phyloP scores from a whole-genome alignment of 1,140 invertebrate genomes.

The Sesamia nonagrioides region DNA sequence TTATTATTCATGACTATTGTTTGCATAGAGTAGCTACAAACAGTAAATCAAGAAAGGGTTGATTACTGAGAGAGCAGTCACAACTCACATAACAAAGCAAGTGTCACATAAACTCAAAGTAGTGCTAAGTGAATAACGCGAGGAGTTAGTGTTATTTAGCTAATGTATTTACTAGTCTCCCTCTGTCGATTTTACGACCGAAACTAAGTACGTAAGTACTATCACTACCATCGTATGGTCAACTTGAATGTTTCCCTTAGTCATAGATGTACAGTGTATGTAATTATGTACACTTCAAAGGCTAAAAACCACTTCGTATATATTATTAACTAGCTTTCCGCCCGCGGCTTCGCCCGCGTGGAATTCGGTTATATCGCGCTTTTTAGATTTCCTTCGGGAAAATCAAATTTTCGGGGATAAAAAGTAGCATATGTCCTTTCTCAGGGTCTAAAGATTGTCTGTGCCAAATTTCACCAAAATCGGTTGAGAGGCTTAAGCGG shows the following conservation, averaged over 20 bases:
- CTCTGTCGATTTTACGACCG: slow-evolving; percentile 15
- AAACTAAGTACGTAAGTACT: neutral
- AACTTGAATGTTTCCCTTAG: neutral
- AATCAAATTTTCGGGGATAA: no score
- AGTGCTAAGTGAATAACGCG: slow-evolving; percentile 32
- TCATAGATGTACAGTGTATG: no score
- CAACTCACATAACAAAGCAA: slow-evolving; percentile 37
- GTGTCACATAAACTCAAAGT: slow-evolving; percentile 26
- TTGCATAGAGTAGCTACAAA: neutral
- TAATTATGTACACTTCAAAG: neutral
- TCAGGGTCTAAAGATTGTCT: no score
- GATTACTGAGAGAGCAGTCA: slow-evolving; percentile 26
- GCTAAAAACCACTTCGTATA: neutral
- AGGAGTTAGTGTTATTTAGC: slow-evolving; percentile 1
- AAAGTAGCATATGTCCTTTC: no score
- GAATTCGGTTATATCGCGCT: no score
- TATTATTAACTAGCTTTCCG: slow-evolving; percentile 6
- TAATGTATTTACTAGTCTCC: slow-evolving; percentile 11
- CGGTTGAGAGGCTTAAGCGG: no score
- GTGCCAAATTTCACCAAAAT: no score
- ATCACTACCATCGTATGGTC: neutral
- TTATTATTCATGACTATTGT: neutral
- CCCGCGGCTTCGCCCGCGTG: no score
- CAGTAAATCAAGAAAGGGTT: slow-evolving; percentile 28
- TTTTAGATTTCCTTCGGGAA: no score